Evolutionary conservation across 2,888 invertebrate species (phyloP).

Genomic region (Andrena fulva): DNA sequence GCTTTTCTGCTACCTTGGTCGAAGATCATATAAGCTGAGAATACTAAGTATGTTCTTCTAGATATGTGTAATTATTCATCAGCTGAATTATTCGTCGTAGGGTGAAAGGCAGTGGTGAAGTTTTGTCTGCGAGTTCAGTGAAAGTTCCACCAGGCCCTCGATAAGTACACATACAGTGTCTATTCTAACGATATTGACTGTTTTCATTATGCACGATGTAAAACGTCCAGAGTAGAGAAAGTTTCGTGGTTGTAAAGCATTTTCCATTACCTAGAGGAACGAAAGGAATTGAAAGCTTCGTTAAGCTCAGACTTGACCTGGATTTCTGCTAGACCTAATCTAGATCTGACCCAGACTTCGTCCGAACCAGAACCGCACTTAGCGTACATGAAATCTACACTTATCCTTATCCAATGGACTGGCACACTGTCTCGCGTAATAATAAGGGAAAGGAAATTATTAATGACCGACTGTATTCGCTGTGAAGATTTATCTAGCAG

Average conservation of each 20-base stretch:
- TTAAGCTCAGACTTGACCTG: constrained; percentile 31
- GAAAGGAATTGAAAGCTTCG: constrained; percentile 5
- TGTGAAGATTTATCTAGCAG: constrained; percentile 10
- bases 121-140: neutral
- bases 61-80: too few relatives aligned
- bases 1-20: too few relatives aligned
- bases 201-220: neutral
- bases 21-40: too few relatives aligned
- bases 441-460: constrained; percentile 18
- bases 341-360: constrained; percentile 38
- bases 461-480: constrained; percentile 11
- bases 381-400: constrained; percentile 14
- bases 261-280: constrained; percentile 6
- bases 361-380: neutral
- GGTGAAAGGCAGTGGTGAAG: neutral
- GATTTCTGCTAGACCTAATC: constrained; percentile 22
- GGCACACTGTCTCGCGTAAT: neutral
- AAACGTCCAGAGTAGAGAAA: neutral
- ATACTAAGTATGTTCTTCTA: too few relatives aligned
- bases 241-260: neutral
- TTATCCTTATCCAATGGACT: constrained; percentile 17
- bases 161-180: neutral
- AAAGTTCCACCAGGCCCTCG: neutral
- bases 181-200: neutral
- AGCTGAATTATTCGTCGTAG: too few relatives aligned